Conservation (phyloP, 2,113 vertebrate genomes). For the Argyrosomus japonicus region DNA sequence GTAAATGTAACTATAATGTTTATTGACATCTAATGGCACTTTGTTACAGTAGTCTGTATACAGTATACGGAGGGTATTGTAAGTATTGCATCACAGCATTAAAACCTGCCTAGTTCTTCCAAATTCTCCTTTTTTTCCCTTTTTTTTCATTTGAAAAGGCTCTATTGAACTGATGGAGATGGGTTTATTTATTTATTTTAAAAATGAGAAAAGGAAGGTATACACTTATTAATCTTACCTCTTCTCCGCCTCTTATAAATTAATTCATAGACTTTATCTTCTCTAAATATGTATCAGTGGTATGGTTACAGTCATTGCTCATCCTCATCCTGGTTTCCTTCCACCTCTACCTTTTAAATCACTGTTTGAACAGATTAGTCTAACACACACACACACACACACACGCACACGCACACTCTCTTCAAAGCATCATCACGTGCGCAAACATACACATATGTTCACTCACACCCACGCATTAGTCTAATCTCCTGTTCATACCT, state of each 20-base stretch:
- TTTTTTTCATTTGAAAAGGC: constrained; percentile 15
- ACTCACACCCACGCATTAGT: constrained; percentile 44
- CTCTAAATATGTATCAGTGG: no score
- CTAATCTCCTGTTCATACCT: constrained; percentile 68
- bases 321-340: constrained; percentile 49
- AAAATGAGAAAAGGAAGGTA: no score
- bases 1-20: no score
- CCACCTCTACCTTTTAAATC: constrained; percentile 36
- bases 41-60: neutral
- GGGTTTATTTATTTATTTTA: no score
- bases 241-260: no score
- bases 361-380: constrained; percentile 53
- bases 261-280: no score
- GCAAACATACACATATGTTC: constrained; percentile 8
- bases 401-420: neutral
- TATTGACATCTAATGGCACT: neutral
- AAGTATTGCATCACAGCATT: neutral
- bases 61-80: neutral
- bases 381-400: constrained; percentile 32
- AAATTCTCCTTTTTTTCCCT: neutral
- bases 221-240: no score
- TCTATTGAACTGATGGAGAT: neutral
- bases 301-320: neutral
- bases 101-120: neutral
- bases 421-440: constrained; percentile 17